Percentiles rank a stretch among this genome's conserved stretches.
Conservation (phyloP, 1,140 invertebrate genomes). For the Drosophila kanapiae region DNA sequence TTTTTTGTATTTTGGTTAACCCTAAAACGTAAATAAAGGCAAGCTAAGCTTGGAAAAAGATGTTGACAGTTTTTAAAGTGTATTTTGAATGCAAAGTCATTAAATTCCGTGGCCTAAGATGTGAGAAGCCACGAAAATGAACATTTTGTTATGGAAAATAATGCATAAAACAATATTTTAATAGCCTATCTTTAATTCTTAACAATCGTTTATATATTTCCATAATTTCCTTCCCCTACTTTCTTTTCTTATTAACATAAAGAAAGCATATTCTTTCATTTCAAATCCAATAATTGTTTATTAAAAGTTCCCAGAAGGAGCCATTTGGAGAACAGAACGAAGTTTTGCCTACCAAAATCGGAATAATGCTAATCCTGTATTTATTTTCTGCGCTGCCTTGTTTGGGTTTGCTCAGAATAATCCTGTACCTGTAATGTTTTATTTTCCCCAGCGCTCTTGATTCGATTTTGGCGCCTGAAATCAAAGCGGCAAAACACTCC, state of each 20-base stretch:
- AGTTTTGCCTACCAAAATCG: background rate
- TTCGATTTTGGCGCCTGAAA: conserved; percentile 62
- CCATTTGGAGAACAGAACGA: background rate
- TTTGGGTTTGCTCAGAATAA: conserved; percentile 40
- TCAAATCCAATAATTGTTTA: conserved; percentile 12
- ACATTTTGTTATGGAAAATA: background rate
- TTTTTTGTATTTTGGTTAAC: conserved; percentile 1
- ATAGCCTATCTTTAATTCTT: background rate
- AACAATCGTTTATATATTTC: background rate
- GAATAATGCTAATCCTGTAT: conserved; percentile 9
- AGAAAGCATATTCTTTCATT: background rate
- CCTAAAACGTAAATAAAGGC: background rate
- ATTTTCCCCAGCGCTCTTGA: conserved; percentile 47
- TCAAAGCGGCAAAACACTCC: conserved; percentile 51
- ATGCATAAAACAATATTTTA: background rate
- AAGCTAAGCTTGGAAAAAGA: background rate
- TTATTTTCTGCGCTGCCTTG: conserved; percentile 33
- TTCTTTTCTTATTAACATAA: background rate
- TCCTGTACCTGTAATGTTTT: conserved; percentile 44
- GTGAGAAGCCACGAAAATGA: background rate
- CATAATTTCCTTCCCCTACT: background rate
- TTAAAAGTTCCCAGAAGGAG: background rate
- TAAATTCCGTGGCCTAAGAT: background rate
- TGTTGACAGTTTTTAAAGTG: background rate
- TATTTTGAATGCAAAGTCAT: background rate